A percentile compares a stretch with the other conserved stretches of the same genome.
phyloP scores from a whole-genome alignment of 2,888 invertebrate genomes.

The Lymantria monacha region DNA sequence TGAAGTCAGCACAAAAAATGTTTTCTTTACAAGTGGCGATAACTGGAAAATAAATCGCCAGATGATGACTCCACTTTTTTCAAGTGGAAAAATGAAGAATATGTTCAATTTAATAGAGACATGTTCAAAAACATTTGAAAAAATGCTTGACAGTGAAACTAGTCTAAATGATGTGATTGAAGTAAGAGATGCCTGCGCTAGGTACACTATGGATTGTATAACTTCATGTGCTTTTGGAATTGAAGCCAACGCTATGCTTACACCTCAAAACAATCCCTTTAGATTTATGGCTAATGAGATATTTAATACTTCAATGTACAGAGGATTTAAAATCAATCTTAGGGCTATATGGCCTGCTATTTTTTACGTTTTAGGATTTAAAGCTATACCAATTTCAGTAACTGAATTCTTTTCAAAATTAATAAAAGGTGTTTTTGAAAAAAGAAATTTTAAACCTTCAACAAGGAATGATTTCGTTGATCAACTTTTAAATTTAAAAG shows the following conservation, averaged over 20 bases:
- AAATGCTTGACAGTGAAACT: slow-evolving; percentile 32
- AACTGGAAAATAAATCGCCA: slow-evolving; percentile 55
- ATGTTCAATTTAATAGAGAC: slow-evolving; percentile 54
- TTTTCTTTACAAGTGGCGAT: slow-evolving; percentile 51
- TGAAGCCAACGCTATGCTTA: slow-evolving; percentile 22
- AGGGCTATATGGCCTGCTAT: slow-evolving; percentile 47
- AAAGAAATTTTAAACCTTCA: slow-evolving; percentile 34
- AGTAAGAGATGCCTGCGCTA: slow-evolving; percentile 24
- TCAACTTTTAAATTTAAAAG: slow-evolving; percentile 40
- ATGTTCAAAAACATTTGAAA: slow-evolving; percentile 35
- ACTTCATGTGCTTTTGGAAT: slow-evolving; percentile 33
- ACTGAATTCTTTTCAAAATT: slow-evolving; percentile 39
- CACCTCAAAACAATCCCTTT: slow-evolving; percentile 36
- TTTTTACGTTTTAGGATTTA: slow-evolving; percentile 44
- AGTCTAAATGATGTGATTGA: slow-evolving; percentile 23
- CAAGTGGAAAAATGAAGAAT: slow-evolving; percentile 53
- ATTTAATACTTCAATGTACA: slow-evolving; percentile 27
- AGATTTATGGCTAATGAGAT: slow-evolving; percentile 33
- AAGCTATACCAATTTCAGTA: slow-evolving; percentile 33
- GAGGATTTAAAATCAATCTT: slow-evolving; percentile 30
- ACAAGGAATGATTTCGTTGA: slow-evolving; percentile 35
- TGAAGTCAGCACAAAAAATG: slow-evolving; percentile 39
- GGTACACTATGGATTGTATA: slow-evolving; percentile 52
- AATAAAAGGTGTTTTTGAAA: slow-evolving; percentile 36
- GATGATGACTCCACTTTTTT: slow-evolving; percentile 52